Evolutionary conservation across 2,797 vertebrate genomes (phyloP), one percentile per base, ranked within the genome.

Genomic region (Sebastes variabilis): DNA sequence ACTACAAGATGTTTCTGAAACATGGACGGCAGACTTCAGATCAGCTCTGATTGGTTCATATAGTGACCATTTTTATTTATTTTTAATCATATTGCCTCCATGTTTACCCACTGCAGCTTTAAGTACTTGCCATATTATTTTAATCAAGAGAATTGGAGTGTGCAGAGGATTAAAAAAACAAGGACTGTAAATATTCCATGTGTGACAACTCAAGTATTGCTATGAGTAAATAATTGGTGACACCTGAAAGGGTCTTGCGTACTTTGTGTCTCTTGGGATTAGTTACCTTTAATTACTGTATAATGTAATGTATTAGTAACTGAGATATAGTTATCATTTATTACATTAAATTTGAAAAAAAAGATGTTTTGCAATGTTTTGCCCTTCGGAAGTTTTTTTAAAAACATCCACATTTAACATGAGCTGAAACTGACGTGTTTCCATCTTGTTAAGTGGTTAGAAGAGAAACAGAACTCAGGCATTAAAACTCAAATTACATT

Each of bases 101-200:
- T 49, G 8, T 49, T 18, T 20, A 20, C 18, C 46, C 46, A 49
- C 46, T 49, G 46, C 18, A 20, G 46, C 46, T 49, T 67, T 18
- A 30, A 25, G 30, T n/a, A 30, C 3, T n/a, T 30, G n/a, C 16
- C 5, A 2, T 42, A 8, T 32, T 29, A 55, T 55, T 56, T 38
- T 22, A 69, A 66, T 72, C 5, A 76, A 24, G 60, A 70, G 1
- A 36, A 66, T 6, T 16, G 2, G 32, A 61, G 36, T 70, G 20
- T 58, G 36, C 10, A n/a, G 61, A 60, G n/a, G 24, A 42, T 10
- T 46, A n/a, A 14, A 36, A 69, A 65, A 64, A 27, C 42, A 66
- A 24, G 25, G 13, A 38, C 20, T 29, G 12, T 67, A 29, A 71
- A 82, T 80, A 56, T 77, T 84, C 56, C 6, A 77, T 60, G 11